Base-by-base conservation (phyloP, 1,140 invertebrate species). In the Drosophila setifemur region DNA sequence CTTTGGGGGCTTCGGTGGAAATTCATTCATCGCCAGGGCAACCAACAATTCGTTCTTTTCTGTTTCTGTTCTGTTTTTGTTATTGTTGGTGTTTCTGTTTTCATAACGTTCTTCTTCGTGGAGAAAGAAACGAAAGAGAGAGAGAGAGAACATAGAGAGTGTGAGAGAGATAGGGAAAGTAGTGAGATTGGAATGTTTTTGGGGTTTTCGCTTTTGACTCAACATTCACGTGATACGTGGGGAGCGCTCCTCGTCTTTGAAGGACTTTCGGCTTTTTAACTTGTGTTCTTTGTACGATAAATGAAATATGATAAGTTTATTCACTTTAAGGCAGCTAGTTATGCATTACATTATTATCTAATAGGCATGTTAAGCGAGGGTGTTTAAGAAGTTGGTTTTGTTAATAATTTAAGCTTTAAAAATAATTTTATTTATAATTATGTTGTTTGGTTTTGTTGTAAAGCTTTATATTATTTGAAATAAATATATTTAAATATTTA, bases 61-160 rank as follows among this genome's bases (percentile, higher is more conserved):
- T n/a, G n/a, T n/a, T n/a, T n/a, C n/a, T n/a, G n/a, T 40, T 44
- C 68, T 50, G 19, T 66, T 58, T 43, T 69, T 73, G 48, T 76
- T 78, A 55, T 83, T 85, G 79, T 72, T 74, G 74, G 79, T 85
- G 79, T 28, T 50, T 86, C 83, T 86, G 81, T 86, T 86, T 86
- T 86, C 78, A 86, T 81, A 81, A 73, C 81, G 75, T 76, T 64
- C 61, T 86, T 86, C 81, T 79, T 44, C 26, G 33, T 40, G 25
- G 23, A 57, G 33, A 55, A 39, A 25, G 4, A 7, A 11, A 12
- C 12, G 5, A 6, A 28, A 14, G 4, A 9, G 5, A 29, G 11
- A 26, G 26, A 14, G 18, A 1, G n/a, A 14, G 23, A 19, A 5
- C 5, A 6, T 25, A 12, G 25, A 9, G 19, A 12, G 23, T 23